Base-by-base conservation (phyloP, 2,888 invertebrate genomes). In the Sipha maydis region DNA sequence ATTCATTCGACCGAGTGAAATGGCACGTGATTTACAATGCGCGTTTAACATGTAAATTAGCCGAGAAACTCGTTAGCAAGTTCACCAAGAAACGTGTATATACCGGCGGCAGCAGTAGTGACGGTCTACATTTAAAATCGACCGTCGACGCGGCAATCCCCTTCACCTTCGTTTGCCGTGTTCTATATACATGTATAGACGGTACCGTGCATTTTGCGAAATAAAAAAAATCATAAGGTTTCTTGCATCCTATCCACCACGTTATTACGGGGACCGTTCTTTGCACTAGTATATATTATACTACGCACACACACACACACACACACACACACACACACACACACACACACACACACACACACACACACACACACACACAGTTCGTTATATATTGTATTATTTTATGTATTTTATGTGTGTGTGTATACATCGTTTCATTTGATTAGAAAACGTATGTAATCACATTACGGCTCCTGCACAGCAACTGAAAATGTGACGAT, bases 41-140 rank as follows among this genome's bases (percentile, higher is more conserved):
- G 77, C 67, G 67, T 85, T 85, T 77, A 67, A 85, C 38, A 85
- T 85, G 76, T 73, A 85, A 85, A 85, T 85, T 77, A 85, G 67
- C 31, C 67, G 77, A 85, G 84, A 85, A 85, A 85, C 84, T 85
- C 76, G 76, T 85, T 85, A 76, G 61, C n/a, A 77, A 76, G 84
- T 85, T 85, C 84, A 28, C 61, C 17, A 67, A 61, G 56, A 83
- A 73, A 31, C 28, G 41, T 21, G 41, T 69, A 82, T 1, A 56
- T 21, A 34, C 3, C 84, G 73, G 19, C n/a, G 31, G 14, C 11
- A 28, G 28, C 69, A n/a, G n/a, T 25, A 7, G 25, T 31, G 25
- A 34, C 34, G 34, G 25, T 31, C 34, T 41, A 34, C 75, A 75
- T 61, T 76, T 77, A 76, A 85, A 76, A 85, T 83, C 83, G 73